Conservation (phyloP, 2,888 invertebrate species). For the Pheosia gnoma region DNA sequence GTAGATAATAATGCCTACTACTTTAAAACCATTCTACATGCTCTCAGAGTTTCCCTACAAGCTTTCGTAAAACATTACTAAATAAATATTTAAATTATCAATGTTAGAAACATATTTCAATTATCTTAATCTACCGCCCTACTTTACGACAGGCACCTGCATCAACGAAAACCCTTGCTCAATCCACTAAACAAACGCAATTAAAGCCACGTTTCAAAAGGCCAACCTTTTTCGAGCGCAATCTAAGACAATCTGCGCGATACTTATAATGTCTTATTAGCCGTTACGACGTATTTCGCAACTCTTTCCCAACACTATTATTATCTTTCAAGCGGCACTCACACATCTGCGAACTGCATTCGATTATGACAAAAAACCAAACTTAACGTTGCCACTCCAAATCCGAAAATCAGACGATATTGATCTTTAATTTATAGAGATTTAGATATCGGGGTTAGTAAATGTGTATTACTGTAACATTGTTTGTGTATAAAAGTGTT, state of each 20-base stretch:
- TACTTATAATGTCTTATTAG: slow-evolving; percentile 51
- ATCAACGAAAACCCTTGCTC: slow-evolving; percentile 21
- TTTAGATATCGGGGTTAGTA: slow-evolving; percentile 38
- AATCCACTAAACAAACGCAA: slow-evolving; percentile 38
- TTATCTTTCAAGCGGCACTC: slow-evolving; percentile 64
- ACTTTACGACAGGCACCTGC: slow-evolving; percentile 1
- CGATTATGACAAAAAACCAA: slow-evolving; percentile 59
- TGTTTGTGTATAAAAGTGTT: slow-evolving; percentile 43
- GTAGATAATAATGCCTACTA: no score
- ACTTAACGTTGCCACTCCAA: slow-evolving; percentile 35
- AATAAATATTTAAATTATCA: neutral
- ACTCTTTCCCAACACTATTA: slow-evolving; percentile 71
- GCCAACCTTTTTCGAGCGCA: slow-evolving; percentile 45
- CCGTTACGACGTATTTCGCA: slow-evolving; percentile 67
- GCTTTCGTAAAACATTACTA: neutral
- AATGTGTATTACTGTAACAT: slow-evolving; percentile 17
- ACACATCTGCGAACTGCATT: slow-evolving; percentile 61
- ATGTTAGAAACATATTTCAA: slow-evolving; percentile 7
- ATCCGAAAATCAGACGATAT: slow-evolving; percentile 24
- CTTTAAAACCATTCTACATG: no score
- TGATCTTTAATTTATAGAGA: slow-evolving; percentile 31
- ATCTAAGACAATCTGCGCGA: slow-evolving; percentile 50
- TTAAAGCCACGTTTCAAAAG: slow-evolving; percentile 40
- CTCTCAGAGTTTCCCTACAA: neutral
- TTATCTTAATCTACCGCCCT: slow-evolving; percentile 11